Conservation (phyloP, 2,113 vertebrate genomes). For the Junco hyemalis region DNA sequence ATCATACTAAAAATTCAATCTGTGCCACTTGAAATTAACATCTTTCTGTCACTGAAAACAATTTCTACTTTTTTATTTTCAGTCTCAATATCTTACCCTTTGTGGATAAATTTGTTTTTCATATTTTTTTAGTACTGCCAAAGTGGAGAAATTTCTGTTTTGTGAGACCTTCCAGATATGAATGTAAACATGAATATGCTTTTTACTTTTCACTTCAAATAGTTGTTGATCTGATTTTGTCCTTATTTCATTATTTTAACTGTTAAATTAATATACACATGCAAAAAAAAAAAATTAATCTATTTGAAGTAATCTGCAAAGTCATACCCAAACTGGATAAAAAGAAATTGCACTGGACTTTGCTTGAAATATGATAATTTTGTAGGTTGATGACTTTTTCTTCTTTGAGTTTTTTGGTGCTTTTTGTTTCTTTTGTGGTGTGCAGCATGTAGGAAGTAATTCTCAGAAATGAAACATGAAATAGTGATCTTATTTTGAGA, state of each 20-base stretch:
- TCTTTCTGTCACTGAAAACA: neutral
- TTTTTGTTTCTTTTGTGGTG: neutral
- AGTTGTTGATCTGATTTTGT: neutral
- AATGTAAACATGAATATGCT: neutral
- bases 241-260: neutral
- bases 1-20: neutral
- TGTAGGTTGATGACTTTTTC: neutral
- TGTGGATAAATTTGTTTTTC: neutral
- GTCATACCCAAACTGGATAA: neutral
- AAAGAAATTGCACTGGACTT: neutral
- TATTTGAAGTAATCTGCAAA: neutral
- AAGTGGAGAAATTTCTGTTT: neutral
- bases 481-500: neutral
- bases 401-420: accelerated
- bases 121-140: neutral
- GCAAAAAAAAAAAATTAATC: neutral
- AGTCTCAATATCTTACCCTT: neutral
- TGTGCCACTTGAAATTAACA: neutral
- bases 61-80: neutral
- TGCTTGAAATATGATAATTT: neutral
- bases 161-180: neutral
- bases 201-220: neutral
- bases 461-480: neutral
- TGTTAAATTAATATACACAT: neutral
- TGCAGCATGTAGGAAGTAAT: neutral